These are phyloP conservation scores for Formica aserva DNA, from an alignment of 2,888 invertebrate genomes.

Conservation along the genomic window DNA sequence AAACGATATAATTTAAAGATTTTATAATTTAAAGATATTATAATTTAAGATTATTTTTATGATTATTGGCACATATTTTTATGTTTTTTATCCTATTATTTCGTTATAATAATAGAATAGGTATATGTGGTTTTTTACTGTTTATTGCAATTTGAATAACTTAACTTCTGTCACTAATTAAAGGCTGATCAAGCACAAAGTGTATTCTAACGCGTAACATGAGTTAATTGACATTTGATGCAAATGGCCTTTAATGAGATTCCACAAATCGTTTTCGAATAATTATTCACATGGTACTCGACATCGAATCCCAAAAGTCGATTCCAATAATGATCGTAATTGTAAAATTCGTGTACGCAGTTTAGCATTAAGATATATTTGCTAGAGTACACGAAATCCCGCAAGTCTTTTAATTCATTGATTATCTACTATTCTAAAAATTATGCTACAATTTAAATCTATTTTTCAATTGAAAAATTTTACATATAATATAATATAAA, in stretches of 20 bases:
- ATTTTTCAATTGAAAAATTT: not conserved
- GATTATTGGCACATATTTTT: not conserved
- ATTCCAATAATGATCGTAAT: slow-evolving; percentile 7
- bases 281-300: slow-evolving; percentile 35
- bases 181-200: slow-evolving; percentile 52
- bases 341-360: slow-evolving; percentile 20
- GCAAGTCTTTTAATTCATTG: not conserved
- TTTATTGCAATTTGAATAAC: slow-evolving; percentile 47
- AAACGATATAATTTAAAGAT: not conserved
- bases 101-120: not conserved
- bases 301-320: slow-evolving; percentile 47
- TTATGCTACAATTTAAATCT: not conserved
- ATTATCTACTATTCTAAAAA: not conserved
- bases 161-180: slow-evolving; percentile 59
- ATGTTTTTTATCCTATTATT: not conserved
- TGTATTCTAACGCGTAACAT: slow-evolving; percentile 48
- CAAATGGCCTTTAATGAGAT: slow-evolving; percentile 40
- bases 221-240: slow-evolving; percentile 48
- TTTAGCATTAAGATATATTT: slow-evolving; percentile 21
- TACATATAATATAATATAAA: not conserved
- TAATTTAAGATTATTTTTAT: not conserved
- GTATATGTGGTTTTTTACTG: not conserved
- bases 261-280: slow-evolving; percentile 50
- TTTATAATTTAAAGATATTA: not conserved
- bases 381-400: not conserved